Conservation (phyloP, 23 tunicate species). For the Trididemnum clinides region DNA sequence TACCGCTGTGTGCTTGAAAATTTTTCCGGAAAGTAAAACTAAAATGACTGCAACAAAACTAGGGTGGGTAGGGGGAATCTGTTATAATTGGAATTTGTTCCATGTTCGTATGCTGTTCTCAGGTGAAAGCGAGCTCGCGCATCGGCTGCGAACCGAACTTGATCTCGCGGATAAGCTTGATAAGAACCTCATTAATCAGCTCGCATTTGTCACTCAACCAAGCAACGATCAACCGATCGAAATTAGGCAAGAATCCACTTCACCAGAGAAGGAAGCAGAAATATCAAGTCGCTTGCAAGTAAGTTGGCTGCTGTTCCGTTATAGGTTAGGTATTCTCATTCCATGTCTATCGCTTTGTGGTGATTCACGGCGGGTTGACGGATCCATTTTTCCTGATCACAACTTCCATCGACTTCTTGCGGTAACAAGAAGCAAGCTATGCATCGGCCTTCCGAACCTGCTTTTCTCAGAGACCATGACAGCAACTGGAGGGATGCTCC, state of each 20-base stretch:
- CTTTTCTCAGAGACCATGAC: too few species aligned
- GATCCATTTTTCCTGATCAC: too few species aligned
- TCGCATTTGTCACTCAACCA: constrained; percentile 29
- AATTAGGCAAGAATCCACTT: neutral
- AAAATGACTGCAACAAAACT: too few species aligned
- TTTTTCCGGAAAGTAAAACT: neutral
- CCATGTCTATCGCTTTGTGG: too few species aligned
- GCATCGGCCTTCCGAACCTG: too few species aligned
- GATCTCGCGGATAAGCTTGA: constrained; percentile 87
- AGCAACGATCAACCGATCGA: constrained; percentile 1
- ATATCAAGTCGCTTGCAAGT: constrained; percentile 74
- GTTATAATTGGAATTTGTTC: neutral
- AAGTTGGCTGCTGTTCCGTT: neutral
- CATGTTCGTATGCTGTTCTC: neutral
- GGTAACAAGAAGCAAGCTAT: too few species aligned
- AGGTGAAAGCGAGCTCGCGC: constrained; percentile 85
- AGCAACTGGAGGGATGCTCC: too few species aligned
- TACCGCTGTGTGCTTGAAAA: neutral
- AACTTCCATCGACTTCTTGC: too few species aligned
- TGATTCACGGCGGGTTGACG: too few species aligned
- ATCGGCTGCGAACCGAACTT: constrained; percentile 68
- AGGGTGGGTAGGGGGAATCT: neutral
- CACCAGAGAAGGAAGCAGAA: constrained; percentile 59
- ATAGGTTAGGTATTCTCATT: too few species aligned
- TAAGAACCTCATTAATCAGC: constrained; percentile 69